Evolutionary conservation across 2,797 vertebrate species (phyloP).

Genomic region (Microctenopoma steveboyesi): DNA sequence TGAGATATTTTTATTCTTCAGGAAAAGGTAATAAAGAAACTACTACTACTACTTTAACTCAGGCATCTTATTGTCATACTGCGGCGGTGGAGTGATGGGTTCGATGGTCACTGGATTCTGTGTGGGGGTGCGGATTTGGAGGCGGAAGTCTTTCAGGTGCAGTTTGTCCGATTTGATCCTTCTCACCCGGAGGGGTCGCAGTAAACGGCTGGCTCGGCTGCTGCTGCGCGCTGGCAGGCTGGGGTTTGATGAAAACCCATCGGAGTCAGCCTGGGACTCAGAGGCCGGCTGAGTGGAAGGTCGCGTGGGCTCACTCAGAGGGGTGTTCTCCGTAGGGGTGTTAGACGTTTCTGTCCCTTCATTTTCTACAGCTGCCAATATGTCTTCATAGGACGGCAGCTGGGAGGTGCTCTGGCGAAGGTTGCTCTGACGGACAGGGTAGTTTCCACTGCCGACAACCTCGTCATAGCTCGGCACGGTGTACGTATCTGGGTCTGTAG

Average conservation of each 20-base stretch:
- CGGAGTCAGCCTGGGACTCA: constrained; percentile 27
- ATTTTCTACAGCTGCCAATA: constrained; percentile 85
- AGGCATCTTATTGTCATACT: constrained; percentile 86
- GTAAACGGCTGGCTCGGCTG: constrained; percentile 86
- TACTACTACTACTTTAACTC: constrained; percentile 50
- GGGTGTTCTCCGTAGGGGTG: constrained; percentile 30
- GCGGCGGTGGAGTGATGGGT: constrained; percentile 93
- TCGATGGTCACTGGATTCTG: constrained; percentile 87
- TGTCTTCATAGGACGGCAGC: constrained; percentile 95
- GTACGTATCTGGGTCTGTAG: constrained; percentile 63
- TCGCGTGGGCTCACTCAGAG: constrained; percentile 10
- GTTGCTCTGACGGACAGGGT: constrained; percentile 82
- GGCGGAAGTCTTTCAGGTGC: constrained; percentile 91
- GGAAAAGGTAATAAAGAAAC: constrained; percentile 1
- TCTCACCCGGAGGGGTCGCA: constrained; percentile 90
- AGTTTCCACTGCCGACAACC: constrained; percentile 85
- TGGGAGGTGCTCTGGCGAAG: constrained; percentile 83
- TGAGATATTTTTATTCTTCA: constrained; percentile 23
- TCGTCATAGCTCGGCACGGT: constrained; percentile 95
- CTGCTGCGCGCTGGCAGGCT: constrained; percentile 74
- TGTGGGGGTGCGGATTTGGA: constrained; percentile 85
- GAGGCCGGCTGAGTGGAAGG: neutral
- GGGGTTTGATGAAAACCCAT: constrained; percentile 16
- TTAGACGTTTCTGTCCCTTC: constrained; percentile 66
- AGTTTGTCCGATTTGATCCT: constrained; percentile 97